phyloP scores from a whole-genome alignment of 2,797 vertebrate species.

The Setipinna tenuifilis region DNA sequence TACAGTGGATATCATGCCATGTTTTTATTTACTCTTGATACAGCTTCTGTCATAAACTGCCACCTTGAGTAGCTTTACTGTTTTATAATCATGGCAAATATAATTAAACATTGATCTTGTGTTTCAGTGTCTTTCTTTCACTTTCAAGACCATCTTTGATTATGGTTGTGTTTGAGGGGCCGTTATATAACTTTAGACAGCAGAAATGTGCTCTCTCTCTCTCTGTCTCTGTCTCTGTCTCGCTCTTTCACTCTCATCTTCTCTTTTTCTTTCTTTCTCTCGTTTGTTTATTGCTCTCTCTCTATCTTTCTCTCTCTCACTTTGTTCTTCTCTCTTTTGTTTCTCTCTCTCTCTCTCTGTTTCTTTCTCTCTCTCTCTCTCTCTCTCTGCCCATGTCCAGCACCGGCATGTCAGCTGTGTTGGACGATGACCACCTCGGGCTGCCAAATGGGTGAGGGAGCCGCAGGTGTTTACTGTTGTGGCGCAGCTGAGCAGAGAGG shows the following conservation, averaged over 20 bases:
- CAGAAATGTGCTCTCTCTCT: not conserved
- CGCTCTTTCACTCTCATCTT: not conserved
- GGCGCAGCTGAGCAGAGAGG: constrained; percentile 51
- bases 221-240: too few species aligned
- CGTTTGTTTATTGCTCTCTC: too few species aligned
- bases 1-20: too few species aligned
- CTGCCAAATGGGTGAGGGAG: constrained; percentile 29
- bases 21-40: not conserved
- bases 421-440: constrained; percentile 2
- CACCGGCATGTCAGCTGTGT: constrained; percentile 28
- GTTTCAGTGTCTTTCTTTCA: too few species aligned
- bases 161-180: not conserved
- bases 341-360: not conserved
- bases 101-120: too few species aligned
- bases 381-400: constrained; percentile 6
- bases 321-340: not conserved
- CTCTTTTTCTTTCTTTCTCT: not conserved
- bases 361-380: too few species aligned
- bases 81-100: not conserved
- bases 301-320: too few species aligned
- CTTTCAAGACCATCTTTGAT: too few species aligned
- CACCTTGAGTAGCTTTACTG: not conserved
- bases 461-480: constrained; percentile 52
- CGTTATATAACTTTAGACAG: not conserved
- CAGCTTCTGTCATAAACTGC: not conserved